phyloP scores from a whole-genome alignment of 2,113 vertebrate species.

The Erythrocercus mccallii region DNA sequence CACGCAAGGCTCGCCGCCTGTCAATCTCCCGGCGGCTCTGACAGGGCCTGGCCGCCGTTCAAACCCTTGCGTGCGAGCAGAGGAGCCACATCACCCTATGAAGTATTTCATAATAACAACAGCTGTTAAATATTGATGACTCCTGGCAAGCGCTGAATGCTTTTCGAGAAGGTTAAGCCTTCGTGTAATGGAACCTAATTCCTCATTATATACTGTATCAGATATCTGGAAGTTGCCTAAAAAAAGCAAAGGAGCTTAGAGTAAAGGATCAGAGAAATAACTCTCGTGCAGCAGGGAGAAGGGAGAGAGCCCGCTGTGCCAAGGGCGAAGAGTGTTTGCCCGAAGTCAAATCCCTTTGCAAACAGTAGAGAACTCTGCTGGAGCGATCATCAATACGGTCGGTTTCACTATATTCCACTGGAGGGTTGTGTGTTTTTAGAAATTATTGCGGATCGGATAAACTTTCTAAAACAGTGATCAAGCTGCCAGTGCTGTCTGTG shows the following conservation, averaged over 20 bases:
- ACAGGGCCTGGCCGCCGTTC: slow-evolving; percentile 82
- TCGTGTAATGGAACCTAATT: slow-evolving; percentile 90
- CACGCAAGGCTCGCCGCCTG: slow-evolving; percentile 86
- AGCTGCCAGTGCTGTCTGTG: background rate
- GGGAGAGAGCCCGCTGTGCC: background rate
- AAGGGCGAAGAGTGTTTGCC: background rate
- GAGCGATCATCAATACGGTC: background rate
- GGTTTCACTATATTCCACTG: background rate
- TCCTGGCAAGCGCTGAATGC: slow-evolving; percentile 85
- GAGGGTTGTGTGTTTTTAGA: background rate
- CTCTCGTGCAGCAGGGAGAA: background rate
- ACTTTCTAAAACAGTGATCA: background rate
- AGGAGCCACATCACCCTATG: slow-evolving; percentile 86
- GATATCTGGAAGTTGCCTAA: slow-evolving; percentile 77
- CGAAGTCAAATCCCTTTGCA: background rate
- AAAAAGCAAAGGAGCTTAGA: slow-evolving; percentile 62
- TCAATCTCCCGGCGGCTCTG: slow-evolving; percentile 85
- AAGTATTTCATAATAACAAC: slow-evolving; percentile 97
- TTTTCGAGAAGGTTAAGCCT: slow-evolving; percentile 84
- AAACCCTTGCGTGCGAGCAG: slow-evolving; percentile 91
- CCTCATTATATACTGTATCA: slow-evolving; percentile 85
- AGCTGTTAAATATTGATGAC: slow-evolving; percentile 99
- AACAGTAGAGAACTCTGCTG: background rate
- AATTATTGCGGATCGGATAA: background rate
- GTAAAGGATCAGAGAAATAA: slow-evolving; percentile 5